phyloP scores from a whole-genome alignment of 2,888 invertebrate genomes.

The Ophioninae sp. region DNA sequence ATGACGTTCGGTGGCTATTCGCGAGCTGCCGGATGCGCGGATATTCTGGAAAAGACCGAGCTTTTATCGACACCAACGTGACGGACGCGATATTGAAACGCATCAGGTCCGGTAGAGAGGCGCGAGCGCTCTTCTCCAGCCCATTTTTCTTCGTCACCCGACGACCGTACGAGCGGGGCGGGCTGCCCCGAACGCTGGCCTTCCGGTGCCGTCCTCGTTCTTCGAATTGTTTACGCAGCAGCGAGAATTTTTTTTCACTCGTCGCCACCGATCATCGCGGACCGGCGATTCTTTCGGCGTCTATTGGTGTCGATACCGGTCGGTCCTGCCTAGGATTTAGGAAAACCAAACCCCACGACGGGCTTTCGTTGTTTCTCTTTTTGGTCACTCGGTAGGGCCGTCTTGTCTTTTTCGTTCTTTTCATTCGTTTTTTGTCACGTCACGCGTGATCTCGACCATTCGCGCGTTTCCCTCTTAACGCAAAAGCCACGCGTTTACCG shows the following conservation, averaged over 20 bases:
- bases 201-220: neutral
- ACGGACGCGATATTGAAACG: constrained; percentile 55
- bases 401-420: constrained; percentile 29
- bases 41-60: constrained; percentile 43
- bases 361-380: neutral
- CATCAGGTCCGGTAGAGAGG: constrained; percentile 40
- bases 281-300: neutral
- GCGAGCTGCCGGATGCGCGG: neutral
- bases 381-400: constrained; percentile 29
- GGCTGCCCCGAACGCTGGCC: neutral
- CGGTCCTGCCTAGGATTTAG: neutral
- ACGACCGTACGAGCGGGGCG: neutral
- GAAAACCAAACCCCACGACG: neutral
- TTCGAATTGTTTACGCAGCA: neutral
- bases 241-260: neutral
- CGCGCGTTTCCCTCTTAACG: constrained; percentile 50
- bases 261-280: neutral
- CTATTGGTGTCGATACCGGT: neutral
- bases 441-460: constrained; percentile 58
- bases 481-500: constrained; percentile 45
- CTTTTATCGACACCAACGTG: constrained; percentile 58
- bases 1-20: neutral
- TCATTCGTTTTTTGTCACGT: constrained; percentile 45
- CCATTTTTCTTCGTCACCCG: constrained; percentile 52
- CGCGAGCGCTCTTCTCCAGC: constrained; percentile 29